Percentiles rank a stretch among this genome's conserved stretches.
These are phyloP conservation scores for Toxotes lorentzi DNA, from an alignment of 2,797 vertebrate species.

Conservation along the genomic window DNA sequence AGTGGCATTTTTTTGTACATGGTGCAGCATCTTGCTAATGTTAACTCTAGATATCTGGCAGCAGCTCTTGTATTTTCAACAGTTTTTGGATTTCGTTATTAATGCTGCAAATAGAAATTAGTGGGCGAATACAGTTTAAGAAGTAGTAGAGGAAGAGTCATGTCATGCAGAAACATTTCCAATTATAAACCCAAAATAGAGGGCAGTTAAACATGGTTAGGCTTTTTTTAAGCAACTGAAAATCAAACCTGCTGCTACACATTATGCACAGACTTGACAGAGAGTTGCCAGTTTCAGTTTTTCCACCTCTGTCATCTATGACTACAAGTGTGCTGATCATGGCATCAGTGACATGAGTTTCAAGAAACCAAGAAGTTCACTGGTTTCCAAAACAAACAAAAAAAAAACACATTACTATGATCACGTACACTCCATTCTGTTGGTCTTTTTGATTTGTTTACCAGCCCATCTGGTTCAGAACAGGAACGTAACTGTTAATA, in stretches of 20 bases:
- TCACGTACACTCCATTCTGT: background rate
- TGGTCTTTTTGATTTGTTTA: constrained; percentile 13
- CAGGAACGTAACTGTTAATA: background rate
- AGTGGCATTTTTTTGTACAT: constrained; percentile 9
- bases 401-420: background rate
- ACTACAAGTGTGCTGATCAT: too few relatives aligned
- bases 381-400: too few relatives aligned
- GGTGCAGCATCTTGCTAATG: background rate
- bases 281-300: too few relatives aligned
- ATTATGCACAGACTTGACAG: constrained; percentile 8
- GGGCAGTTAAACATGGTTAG: background rate
- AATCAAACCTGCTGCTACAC: background rate
- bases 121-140: background rate
- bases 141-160: background rate
- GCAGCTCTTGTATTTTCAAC: constrained; percentile 1
- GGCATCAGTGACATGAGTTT: background rate
- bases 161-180: constrained; percentile 10
- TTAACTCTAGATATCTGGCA: constrained; percentile 2
- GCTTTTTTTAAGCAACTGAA: too few relatives aligned
- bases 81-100: constrained; percentile 11
- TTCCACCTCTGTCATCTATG: too few relatives aligned
- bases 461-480: background rate
- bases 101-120: background rate
- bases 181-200: constrained; percentile 7
- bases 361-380: background rate